phyloP scores from a whole-genome alignment of 2,113 vertebrate genomes.

The Mustela lutreola region DNA sequence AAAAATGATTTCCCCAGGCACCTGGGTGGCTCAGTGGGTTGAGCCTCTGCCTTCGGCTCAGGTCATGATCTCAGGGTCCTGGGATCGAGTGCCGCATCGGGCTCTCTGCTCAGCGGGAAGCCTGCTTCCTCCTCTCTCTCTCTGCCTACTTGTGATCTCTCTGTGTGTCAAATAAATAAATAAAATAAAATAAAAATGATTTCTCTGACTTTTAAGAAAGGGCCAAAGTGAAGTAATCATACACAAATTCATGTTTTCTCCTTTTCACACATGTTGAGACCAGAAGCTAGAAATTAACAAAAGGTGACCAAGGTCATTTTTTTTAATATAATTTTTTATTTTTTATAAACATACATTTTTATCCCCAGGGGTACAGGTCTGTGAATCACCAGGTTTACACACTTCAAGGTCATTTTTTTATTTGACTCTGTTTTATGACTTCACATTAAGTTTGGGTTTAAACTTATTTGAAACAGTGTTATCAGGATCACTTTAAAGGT shows the following conservation, averaged over 20 bases:
- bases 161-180: too few species aligned
- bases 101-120: too few species aligned
- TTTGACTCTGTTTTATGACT: background rate
- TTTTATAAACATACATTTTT: too few species aligned
- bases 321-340: too few species aligned
- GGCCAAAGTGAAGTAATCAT: background rate
- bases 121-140: too few species aligned
- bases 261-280: background rate
- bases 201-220: conserved; percentile 36
- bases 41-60: too few species aligned
- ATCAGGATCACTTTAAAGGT: background rate
- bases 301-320: background rate
- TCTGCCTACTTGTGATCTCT: too few species aligned
- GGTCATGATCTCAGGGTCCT: too few species aligned
- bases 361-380: too few species aligned
- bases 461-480: background rate
- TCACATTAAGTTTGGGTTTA: background rate
- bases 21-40: too few species aligned
- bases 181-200: background rate
- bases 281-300: background rate
- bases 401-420: background rate
- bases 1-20: background rate
- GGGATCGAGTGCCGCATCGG: too few species aligned
- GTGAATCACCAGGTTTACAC: too few species aligned
- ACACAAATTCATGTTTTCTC: background rate